Evolutionary conservation across 2,888 invertebrate species (phyloP), one percentile per base, ranked within the genome.

Genomic region (Lithophane leautieri): DNA sequence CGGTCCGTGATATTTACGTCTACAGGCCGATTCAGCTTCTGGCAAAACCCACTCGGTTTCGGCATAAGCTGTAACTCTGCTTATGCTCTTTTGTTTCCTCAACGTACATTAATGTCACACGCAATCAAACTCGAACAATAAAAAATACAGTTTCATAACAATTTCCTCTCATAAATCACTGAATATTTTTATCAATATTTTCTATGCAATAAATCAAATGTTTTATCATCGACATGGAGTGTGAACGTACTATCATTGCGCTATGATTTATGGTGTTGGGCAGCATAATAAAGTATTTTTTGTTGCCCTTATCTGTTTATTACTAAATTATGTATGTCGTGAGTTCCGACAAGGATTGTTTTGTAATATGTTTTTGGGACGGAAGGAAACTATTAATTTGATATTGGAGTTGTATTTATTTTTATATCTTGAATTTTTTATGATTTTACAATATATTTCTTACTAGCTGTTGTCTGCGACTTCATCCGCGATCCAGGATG

Each of bases 231-330:
- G 70, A 61, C 85, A 61, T 56, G 9, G 74, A 84, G 78, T 84
- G 85, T 86, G 86, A 86, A 85, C 79, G 68, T 72, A 71, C 77
- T 86, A 86, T 86, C 83, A 81, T 76, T 66, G 65, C 66, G 56
- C 72, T 73, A 61, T 85, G 87, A 87, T 82, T 87, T 81, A 87
- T 85, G 72, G 76, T 40, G 78, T 69, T 40, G 63, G 67, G 71
- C n/a, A 71, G 76, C 56, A 83, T 79, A 81, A 82, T 84, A 83
- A 77, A 79, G 68, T 77, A 79, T 85, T 86, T 76, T 86, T 86
- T 79, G 74, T 75, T 70, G 50, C 42, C 60, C 73, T 79, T 85
- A 85, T 85, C 85, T 76, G 47, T 85, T 74, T 85, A 76, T 76
- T 50, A 85, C 78, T 85, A 81, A 85, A 85, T 84, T 85, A 78